phyloP scores from a whole-genome alignment of 2,113 vertebrate species.

The Sinocyclocheilus maitianheensis region DNA sequence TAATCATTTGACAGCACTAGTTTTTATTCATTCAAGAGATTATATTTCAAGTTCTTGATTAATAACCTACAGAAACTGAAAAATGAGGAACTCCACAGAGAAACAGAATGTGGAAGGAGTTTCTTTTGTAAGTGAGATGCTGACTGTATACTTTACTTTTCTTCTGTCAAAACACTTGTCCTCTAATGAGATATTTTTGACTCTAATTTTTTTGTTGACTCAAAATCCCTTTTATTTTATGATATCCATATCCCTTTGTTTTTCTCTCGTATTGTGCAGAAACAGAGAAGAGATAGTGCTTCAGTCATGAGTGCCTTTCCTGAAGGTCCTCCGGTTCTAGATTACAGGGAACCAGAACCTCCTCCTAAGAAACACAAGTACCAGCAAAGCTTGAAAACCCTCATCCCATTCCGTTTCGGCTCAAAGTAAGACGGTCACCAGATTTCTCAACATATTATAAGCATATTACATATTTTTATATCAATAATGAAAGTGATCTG shows the following conservation, averaged over 20 bases:
- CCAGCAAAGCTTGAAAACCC: slow-evolving; percentile 70
- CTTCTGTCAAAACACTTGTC: neutral
- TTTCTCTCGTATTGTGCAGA: slow-evolving; percentile 27
- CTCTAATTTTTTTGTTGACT: neutral
- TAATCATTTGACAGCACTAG: no score
- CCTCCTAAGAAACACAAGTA: slow-evolving; percentile 69
- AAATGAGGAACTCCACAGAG: slow-evolving; percentile 26
- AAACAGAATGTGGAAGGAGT: slow-evolving; percentile 28
- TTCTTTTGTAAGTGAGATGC: slow-evolving; percentile 47
- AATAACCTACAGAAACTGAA: neutral
- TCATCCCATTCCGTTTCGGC: slow-evolving; percentile 65
- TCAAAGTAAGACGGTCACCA: slow-evolving; percentile 61
- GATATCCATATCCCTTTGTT: neutral
- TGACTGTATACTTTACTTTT: neutral
- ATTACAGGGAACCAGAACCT: slow-evolving; percentile 43
- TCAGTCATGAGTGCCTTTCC: slow-evolving; percentile 54
- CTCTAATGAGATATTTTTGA: neutral
- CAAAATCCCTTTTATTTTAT: neutral
- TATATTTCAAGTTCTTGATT: neutral
- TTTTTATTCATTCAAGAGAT: neutral
- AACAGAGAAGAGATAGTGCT: neutral
- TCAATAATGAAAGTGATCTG: neutral
- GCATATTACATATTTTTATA: neutral
- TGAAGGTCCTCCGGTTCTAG: slow-evolving; percentile 54
- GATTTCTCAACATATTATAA: neutral